Base-by-base conservation (phyloP, 1,140 invertebrate genomes). In the Heliconius hermathena region DNA sequence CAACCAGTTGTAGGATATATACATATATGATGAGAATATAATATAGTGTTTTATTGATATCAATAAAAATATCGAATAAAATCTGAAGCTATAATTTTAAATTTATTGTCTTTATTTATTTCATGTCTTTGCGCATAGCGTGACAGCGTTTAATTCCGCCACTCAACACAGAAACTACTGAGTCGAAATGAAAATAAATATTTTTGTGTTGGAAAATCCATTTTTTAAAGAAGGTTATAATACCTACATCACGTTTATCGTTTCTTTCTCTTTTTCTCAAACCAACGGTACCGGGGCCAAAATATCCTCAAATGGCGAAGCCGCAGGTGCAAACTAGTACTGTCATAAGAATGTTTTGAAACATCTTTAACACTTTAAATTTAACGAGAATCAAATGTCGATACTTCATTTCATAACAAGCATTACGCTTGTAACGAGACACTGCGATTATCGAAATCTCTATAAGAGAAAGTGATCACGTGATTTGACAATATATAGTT, bases 391-490 rank as follows among this genome's bases (percentile, higher is more conserved):
- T 26, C 60, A 29, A 66, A 26, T 29, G 26, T 66, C 22, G 22
- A 66, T 66, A 66, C 0, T 66, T 26, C 22, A 66, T 66, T 66
- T 66, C 60, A 29, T 66, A 66, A 66, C 60, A 66, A 29, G 26
- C 60, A 66, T 66, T 66, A 66, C 60, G 60, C 26, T 29, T 66
- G 60, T 66, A 66, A 66, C 60, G 60, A 66, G 60, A 66, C 3
- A n/a, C 13, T 66, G 60, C 22, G 60, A 66, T 29, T 29, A 66
- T 66, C 60, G 60, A 66, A 66, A 66, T 66, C 11, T 66, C 60
- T 66, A 76, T 29, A 76, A 49, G 75, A 20, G 75, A 76, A 76
- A 76, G 60, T 66, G 60, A 6, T 76, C 75, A 46, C 75, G 75
- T 52, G 75, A 76, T 71, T 71, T 76, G 26, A 76, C 26, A 66